Conservation (phyloP, 2,797 vertebrate species). For the Pempheris klunzingeri region DNA sequence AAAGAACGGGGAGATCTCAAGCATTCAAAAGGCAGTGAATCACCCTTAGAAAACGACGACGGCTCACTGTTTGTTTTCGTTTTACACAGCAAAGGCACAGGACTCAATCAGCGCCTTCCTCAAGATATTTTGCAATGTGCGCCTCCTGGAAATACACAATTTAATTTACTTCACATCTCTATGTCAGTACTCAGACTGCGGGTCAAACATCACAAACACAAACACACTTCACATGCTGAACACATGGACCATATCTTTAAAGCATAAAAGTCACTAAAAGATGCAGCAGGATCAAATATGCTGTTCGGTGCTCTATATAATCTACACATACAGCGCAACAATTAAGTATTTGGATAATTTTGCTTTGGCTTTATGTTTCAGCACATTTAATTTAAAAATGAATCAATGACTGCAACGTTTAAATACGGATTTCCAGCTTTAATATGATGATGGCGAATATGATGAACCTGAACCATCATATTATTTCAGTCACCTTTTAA, state of each 20-base stretch:
- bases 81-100: background rate
- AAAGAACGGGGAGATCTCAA: constrained; percentile 10
- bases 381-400: background rate
- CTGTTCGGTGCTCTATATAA: background rate
- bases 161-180: background rate
- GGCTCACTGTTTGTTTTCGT: background rate
- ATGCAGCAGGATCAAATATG: background rate
- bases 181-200: too few species aligned
- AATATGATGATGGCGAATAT: background rate
- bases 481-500: background rate
- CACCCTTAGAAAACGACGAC: background rate
- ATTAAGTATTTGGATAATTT: background rate
- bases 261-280: too few species aligned
- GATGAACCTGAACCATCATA: background rate
- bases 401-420: background rate
- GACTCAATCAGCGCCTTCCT: background rate
- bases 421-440: background rate
- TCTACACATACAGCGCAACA: background rate
- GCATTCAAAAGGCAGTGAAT: constrained; percentile 3
- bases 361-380: background rate
- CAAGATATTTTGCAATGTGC: background rate
- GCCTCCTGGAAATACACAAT: background rate
- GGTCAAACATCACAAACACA: background rate
- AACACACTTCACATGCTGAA: background rate
- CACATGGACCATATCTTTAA: background rate